phyloP scores from a whole-genome alignment of 1,140 invertebrate species.

The Eupristina koningsbergeri region DNA sequence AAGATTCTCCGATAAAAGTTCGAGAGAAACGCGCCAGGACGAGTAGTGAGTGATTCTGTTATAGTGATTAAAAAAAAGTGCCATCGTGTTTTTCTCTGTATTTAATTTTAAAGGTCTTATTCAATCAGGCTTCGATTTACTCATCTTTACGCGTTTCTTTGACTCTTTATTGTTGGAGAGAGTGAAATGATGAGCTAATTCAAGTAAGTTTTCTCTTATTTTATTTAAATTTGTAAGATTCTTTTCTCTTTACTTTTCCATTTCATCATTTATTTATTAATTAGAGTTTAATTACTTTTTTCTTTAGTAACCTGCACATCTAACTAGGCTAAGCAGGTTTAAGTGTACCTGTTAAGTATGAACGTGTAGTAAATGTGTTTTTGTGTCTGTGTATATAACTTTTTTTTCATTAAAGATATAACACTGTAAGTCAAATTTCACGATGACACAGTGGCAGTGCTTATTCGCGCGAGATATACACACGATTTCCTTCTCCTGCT shows the following conservation, averaged over 20 bases:
- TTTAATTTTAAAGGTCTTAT: slow-evolving; percentile 23
- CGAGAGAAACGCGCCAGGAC: slow-evolving; percentile 51
- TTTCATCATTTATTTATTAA: slow-evolving; percentile 43
- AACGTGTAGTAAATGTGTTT: slow-evolving; percentile 4
- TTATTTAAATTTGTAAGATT: neutral
- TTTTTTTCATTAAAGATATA: slow-evolving; percentile 31
- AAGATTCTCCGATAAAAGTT: slow-evolving; percentile 46
- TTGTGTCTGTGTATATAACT: slow-evolving; percentile 18
- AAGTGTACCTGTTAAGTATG: slow-evolving; percentile 26
- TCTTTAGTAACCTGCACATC: slow-evolving; percentile 45
- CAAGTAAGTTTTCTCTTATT: slow-evolving; percentile 25
- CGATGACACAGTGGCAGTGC: slow-evolving; percentile 48
- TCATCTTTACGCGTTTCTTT: slow-evolving; percentile 52
- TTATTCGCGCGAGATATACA: slow-evolving; percentile 33
- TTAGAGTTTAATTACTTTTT: slow-evolving; percentile 47
- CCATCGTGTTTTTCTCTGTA: neutral
- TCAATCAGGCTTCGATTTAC: slow-evolving; percentile 33
- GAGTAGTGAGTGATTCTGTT: slow-evolving; percentile 34
- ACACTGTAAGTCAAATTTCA: slow-evolving; percentile 45
- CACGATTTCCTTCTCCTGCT: slow-evolving; percentile 32
- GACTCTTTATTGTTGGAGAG: slow-evolving; percentile 40
- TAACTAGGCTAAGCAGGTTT: slow-evolving; percentile 49
- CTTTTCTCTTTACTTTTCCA: neutral
- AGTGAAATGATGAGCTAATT: slow-evolving; percentile 35
- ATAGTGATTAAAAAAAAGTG: slow-evolving; percentile 15